Evolutionary conservation across 2,797 vertebrate species (phyloP), one percentile per base, ranked within the genome.

Genomic region (Babyrousa celebensis): DNA sequence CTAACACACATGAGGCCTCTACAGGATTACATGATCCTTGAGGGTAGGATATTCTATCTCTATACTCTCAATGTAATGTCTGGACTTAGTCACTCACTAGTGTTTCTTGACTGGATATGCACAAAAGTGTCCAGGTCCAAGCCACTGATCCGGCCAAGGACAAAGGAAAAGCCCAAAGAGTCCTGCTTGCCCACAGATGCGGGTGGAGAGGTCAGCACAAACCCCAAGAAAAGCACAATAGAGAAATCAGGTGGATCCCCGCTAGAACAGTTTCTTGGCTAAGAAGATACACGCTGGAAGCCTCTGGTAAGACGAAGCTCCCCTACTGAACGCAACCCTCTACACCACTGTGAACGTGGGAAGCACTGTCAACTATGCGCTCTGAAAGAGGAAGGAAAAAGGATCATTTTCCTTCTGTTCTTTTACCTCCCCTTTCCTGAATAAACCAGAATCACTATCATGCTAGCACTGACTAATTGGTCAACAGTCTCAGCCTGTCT

Each of bases 401-500:
- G 36, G 27, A 89, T 80, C 25, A 21, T 89, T 93, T 90, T 74
- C 36, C 48, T 5, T 86, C 36, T 84, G 5, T 52, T 29, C 54
- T 84, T 89, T 29, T 36, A 54, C 88, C 54, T 80, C 14, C 36
- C 25, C 29, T 63, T 82, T 92, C 36, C 65, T 79, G 82, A 93
- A 85, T 74, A 96, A 83, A 58, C 48, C 79, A 85, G 74, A 93
- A 75, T 90, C 63, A 32, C 88, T 80, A 32, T 68, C 68, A 77
- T 40, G 52, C 75, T 89, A 86, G 40, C 88, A 96, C 2, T 84
- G 79, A 89, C 72, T 85, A 89, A 92, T 89, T 74, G 89, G 58
- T 91, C 93, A 82, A 21, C 68, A 89, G 89, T 80, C 74, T 89
- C 88, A 89, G 67, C 90, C 40, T 85, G 67, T 91, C 96, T 91